Evolutionary conservation across 2,888 invertebrate species (phyloP), one percentile per base, ranked within the genome.

Genomic region (Ligdia adustata): DNA sequence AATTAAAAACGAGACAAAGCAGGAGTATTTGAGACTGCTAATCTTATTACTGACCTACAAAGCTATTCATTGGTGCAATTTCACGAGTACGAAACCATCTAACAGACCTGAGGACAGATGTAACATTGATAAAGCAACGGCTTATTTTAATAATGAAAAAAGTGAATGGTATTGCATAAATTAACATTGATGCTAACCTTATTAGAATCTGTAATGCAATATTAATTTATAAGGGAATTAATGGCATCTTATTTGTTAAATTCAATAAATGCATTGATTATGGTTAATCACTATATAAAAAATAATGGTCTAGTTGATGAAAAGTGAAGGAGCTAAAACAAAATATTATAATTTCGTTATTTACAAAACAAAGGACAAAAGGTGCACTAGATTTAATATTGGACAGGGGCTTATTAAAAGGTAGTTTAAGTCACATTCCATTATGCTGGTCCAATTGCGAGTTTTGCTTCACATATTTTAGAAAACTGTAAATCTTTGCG

Each of bases 1-100:
- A 24, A 18, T 24, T n/a, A 29, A 37, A 42, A 26, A 56, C 29
- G 52, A 42, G 35, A 27, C 35, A 35, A 20, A 31, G 26, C 35
- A 39, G 28, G 26, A 46, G 35, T 46, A 33, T 20, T 38, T 73
- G 72, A 77, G 78, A 69, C 69, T 68, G 78, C 78, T 74, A 79
- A 75, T 72, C 74, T 74, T 67, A 66, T 73, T 86, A 89, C 89
- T 90, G 81, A 89, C 89, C 88, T 88, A 88, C 81, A 78, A 83
- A 83, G 75, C 75, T 79, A 81, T 69, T 87, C 84, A 85, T 79
- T 83, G 86, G 74, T 80, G 83, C 74, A 80, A 78, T 75, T 77
- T 83, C 75, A 87, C 84, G 83, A 74, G 71, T 70, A 88, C 83
- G 85, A 73, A 88, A 82, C 79, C 87, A 64, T 76, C 79, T 84